Evolutionary conservation across 2,113 vertebrate species (phyloP), one percentile per base, ranked within the genome.

Genomic region (Hyperopisus bebe): DNA sequence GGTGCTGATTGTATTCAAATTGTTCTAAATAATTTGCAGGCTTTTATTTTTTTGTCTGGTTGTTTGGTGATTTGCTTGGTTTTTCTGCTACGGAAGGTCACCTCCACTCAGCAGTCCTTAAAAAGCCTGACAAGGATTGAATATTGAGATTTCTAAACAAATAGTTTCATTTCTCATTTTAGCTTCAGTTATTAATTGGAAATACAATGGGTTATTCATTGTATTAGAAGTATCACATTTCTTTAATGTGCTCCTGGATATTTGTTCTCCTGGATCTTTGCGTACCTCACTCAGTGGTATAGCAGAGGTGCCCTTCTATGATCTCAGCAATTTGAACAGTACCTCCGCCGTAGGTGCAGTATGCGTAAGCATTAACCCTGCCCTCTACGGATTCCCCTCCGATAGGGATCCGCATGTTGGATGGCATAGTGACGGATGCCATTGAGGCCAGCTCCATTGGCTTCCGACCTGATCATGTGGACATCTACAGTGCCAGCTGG

Each of bases 401-500:
- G 66, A 42, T 89, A 99, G 98, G 98, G 27, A 99, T 99, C 90
- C 96, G 98, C 13, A 99, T 99, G 98, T 92, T 99, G 91, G 98
- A 99, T 84, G 98, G 98, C 86, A 98, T 99, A 62, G 98, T 99
- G 91, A 99, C 98, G 0, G 98, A 99, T 89, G 98, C 98, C 74
- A 99, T 99, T 5, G 98, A 99, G 93, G 98, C 98, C 84, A 99
- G 98, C 92, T 99, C 98, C 3, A 99, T 99, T 0, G 98, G 98
- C 42, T 99, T 98, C 94, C 99, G 97, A 85, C 97, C 98, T 0
- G 95, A 98, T 42, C 98, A 99, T 0, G 97, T 99, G 93, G 97
- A 99, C 93, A 99, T 99, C 94, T 99, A 99, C 94, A 99, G 98
- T 53, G 98, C 98, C 46, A 99, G 98, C 93, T 99, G 98, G 98